Percentiles rank a stretch among this genome's conserved stretches.
Evolutionary conservation across 2,113 vertebrate species (phyloP).

Genomic region (Microcebus murinus): DNA sequence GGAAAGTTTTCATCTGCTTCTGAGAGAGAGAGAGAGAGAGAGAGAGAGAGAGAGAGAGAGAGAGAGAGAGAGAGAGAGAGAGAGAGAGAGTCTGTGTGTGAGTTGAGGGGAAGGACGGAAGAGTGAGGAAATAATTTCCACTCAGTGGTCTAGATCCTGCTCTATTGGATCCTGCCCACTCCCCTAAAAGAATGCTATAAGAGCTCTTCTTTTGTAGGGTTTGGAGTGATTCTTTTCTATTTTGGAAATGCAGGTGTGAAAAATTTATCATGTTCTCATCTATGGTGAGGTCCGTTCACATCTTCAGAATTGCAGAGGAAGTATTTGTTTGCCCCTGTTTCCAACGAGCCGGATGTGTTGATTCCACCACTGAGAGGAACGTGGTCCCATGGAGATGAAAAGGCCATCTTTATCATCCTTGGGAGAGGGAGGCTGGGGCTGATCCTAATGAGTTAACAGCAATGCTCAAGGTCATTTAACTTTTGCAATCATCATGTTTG

Average conservation of each 20-base stretch:
- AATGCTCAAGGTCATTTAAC: constrained; percentile 8
- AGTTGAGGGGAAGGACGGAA: not conserved
- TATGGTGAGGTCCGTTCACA: not conserved
- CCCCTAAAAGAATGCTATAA: constrained; percentile 66
- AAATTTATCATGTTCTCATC: constrained; percentile 71
- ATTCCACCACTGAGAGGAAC: constrained; percentile 9
- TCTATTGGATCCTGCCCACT: constrained; percentile 57
- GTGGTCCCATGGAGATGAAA: accelerated
- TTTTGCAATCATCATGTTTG: not conserved
- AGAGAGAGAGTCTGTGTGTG: not conserved
- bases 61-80: not conserved
- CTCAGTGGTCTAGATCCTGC: constrained; percentile 61
- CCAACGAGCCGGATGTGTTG: constrained; percentile 18
- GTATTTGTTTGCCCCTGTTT: constrained; percentile 52
- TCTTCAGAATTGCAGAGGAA: not conserved
- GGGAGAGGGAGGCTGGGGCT: not conserved
- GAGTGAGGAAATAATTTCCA: constrained; percentile 80
- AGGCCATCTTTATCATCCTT: not conserved
- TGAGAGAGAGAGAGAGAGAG: not conserved
- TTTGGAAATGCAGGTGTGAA: constrained; percentile 79
- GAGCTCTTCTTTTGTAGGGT: constrained; percentile 64
- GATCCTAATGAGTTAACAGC: not conserved
- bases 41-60: not conserved
- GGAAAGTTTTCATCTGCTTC: constrained; percentile 40
- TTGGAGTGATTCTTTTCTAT: constrained; percentile 62